phyloP scores from a whole-genome alignment of 2,888 invertebrate genomes.

The Conus canariensis region DNA sequence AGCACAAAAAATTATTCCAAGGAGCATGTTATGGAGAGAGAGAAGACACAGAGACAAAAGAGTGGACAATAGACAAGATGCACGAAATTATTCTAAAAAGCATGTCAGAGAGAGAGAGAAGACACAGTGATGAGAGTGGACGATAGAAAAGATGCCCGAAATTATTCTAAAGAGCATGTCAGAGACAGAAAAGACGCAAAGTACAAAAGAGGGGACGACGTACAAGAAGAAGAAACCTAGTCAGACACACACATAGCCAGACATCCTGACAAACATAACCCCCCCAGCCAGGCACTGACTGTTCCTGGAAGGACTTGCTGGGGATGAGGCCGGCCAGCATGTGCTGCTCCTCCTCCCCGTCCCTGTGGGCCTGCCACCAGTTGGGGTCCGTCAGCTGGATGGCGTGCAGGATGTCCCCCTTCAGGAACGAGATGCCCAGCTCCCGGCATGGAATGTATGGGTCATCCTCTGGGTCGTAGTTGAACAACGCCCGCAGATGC shows the following conservation, averaged over 20 bases:
- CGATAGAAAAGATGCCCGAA: too few species aligned
- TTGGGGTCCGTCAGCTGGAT: constrained; percentile 97
- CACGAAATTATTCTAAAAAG: too few species aligned
- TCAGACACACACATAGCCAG: not conserved
- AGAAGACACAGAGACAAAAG: too few species aligned
- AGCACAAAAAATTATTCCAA: too few species aligned
- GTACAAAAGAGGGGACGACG: too few species aligned
- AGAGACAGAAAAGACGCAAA: too few species aligned
- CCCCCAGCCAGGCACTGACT: not conserved
- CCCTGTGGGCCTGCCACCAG: constrained; percentile 98
- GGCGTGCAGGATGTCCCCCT: constrained; percentile 96
- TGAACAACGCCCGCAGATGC: constrained; percentile 94
- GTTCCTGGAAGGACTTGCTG: constrained; percentile 91
- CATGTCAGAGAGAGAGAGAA: too few species aligned
- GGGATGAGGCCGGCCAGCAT: constrained; percentile 97
- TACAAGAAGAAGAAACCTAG: too few species aligned
- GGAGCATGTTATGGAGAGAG: too few species aligned
- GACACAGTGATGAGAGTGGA: too few species aligned
- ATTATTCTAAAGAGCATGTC: too few species aligned
- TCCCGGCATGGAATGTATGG: constrained; percentile 98
- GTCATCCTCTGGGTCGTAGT: constrained; percentile 97
- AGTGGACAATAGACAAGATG: too few species aligned
- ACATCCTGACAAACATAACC: not conserved
- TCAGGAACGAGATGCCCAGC: constrained; percentile 98
- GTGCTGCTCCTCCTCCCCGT: constrained; percentile 94